phyloP scores from a whole-genome alignment of 2,113 vertebrate species.

The Neogale vison region DNA sequence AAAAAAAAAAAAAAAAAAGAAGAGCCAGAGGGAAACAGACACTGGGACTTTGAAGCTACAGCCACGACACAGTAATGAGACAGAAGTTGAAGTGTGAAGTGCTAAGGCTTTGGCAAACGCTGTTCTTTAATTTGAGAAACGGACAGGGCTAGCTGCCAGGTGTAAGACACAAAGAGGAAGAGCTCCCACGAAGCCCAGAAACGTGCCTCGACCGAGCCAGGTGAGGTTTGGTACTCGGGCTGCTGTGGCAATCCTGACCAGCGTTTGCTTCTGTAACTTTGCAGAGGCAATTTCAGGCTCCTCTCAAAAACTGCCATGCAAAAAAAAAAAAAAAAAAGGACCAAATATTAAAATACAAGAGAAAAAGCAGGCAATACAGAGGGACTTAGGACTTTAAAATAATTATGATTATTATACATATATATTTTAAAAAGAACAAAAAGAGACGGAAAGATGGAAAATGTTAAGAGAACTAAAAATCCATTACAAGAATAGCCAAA shows the following conservation, averaged over 20 bases:
- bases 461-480: conserved; percentile 9
- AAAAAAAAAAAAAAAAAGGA: not conserved
- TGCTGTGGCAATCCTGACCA: not conserved
- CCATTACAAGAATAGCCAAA: not conserved
- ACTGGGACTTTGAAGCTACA: not conserved
- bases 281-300: not conserved
- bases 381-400: not conserved
- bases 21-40: not conserved
- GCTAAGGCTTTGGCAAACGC: not conserved
- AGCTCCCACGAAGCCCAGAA: not conserved
- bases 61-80: not conserved
- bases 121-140: not conserved
- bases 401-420: not conserved
- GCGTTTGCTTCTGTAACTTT: not conserved
- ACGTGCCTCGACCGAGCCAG: not conserved
- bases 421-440: not conserved
- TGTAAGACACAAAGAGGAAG: not conserved
- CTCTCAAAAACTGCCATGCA: not conserved
- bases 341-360: not conserved
- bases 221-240: not conserved
- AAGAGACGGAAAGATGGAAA: not conserved
- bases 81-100: not conserved
- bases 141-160: not conserved
- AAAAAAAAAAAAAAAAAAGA: not conserved
- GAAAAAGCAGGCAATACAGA: not conserved